phyloP scores from a whole-genome alignment of 2,113 vertebrate genomes.

The Nesogale talazaci region DNA sequence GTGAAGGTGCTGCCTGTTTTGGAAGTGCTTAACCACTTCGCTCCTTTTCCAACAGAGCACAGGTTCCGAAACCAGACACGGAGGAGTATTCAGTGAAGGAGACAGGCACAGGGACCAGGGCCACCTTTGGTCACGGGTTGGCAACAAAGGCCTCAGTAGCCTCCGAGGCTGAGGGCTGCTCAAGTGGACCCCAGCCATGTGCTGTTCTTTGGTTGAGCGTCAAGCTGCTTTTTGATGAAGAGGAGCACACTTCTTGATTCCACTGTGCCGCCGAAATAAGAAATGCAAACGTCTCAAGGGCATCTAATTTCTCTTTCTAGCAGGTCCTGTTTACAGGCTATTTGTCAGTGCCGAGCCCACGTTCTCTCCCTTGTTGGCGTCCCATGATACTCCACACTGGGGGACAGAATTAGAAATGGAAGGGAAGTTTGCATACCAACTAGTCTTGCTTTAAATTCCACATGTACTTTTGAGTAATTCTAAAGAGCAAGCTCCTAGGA shows the following conservation, averaged over 20 bases:
- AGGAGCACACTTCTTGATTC: not conserved
- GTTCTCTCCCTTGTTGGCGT: not conserved
- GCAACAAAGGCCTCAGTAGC: not conserved
- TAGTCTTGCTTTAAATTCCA: conserved; percentile 2
- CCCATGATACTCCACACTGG: not conserved
- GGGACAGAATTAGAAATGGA: conserved; percentile 31
- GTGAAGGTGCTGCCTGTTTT: not conserved
- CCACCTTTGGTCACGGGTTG: not conserved
- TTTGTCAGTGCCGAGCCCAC: conserved; percentile 5
- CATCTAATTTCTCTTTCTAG: not conserved
- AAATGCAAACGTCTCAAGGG: not conserved
- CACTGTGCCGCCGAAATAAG: conserved; percentile 12
- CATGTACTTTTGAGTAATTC: conserved; percentile 58
- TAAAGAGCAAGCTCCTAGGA: conserved; percentile 53
- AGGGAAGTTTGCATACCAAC: not conserved
- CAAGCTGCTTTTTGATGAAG: not conserved
- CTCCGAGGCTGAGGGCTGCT: not conserved
- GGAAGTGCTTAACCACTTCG: not conserved
- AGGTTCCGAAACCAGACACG: not conserved
- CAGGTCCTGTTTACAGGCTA: not conserved
- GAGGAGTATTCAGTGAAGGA: not conserved
- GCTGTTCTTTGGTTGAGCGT: not conserved
- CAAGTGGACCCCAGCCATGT: not conserved
- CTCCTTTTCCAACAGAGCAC: not conserved
- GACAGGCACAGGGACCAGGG: not conserved